Percentiles rank a stretch among this genome's conserved stretches.
Evolutionary conservation across 1,140 invertebrate genomes (phyloP).

Genomic region (Ectropis grisescens): DNA sequence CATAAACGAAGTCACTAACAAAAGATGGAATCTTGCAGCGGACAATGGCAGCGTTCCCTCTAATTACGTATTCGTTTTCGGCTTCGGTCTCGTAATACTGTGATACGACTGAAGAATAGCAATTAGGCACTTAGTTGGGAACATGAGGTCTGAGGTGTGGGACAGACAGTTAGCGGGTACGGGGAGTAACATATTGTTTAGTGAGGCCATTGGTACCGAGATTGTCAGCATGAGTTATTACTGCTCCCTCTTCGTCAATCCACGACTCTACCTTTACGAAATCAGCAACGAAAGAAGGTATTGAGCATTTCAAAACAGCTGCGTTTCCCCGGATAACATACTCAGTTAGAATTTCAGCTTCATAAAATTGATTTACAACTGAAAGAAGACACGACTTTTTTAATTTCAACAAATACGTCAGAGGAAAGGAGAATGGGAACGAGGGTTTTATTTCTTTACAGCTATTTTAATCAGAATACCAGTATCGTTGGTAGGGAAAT

Average conservation of each 20-base stretch:
- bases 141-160: conserved; percentile 29
- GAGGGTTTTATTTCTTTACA: conserved; percentile 1
- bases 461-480: conserved; percentile 32
- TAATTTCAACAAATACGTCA: too few relatives aligned
- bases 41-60: conserved; percentile 91
- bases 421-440: too few relatives aligned
- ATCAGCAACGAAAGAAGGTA: conserved; percentile 85
- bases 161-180: conserved; percentile 20
- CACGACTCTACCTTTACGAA: conserved; percentile 85
- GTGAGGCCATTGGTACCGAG: conserved; percentile 69
- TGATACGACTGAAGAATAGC: conserved; percentile 80
- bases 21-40: conserved; percentile 95
- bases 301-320: conserved; percentile 83
- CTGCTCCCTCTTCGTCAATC: conserved; percentile 76
- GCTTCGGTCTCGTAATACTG: conserved; percentile 91
- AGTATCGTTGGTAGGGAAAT: conserved; percentile 62
- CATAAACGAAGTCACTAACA: conserved; percentile 91
- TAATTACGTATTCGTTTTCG: conserved; percentile 94
- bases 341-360: conserved; percentile 83
- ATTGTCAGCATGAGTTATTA: conserved; percentile 72
- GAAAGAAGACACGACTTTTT: conserved; percentile 36
- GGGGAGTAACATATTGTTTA: conserved; percentile 26
- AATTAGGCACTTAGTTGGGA: conserved; percentile 35
- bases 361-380: conserved; percentile 88
- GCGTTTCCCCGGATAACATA: conserved; percentile 87